These are phyloP conservation scores for Trichopoda pennipes DNA, from an alignment of 2,888 invertebrate genomes.

Conservation along the genomic window DNA sequence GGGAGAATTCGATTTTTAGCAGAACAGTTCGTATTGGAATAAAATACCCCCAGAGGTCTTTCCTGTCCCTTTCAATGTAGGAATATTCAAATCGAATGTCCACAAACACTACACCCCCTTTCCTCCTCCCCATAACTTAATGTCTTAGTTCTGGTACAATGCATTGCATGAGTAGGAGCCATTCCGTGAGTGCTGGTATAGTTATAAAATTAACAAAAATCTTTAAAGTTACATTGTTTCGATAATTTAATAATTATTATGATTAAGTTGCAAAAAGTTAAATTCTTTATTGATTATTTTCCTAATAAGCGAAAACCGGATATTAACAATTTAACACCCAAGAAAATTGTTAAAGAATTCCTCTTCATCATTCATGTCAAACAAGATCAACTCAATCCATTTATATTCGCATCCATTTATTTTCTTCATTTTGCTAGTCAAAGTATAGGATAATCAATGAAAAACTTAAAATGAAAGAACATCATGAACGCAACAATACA, in stretches of 20 bases:
- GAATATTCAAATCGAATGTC: too few species aligned
- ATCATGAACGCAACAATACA: not conserved
- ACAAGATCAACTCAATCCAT: constrained; percentile 27
- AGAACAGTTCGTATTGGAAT: too few species aligned
- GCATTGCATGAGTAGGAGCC: too few species aligned
- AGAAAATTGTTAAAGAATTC: constrained; percentile 20
- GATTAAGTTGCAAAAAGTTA: not conserved
- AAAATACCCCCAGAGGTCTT: too few species aligned
- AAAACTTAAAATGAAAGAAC: constrained; percentile 26
- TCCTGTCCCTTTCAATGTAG: too few species aligned
- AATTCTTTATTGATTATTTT: not conserved
- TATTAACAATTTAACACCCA: constrained; percentile 65
- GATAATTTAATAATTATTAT: not conserved
- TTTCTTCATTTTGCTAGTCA: not conserved
- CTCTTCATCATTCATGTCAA: constrained; percentile 18
- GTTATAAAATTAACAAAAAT: too few species aligned
- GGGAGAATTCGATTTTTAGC: too few species aligned
- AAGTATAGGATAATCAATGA: constrained; percentile 18
- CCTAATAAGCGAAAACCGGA: constrained; percentile 44
- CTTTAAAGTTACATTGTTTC: too few species aligned
- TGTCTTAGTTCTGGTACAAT: too few species aligned
- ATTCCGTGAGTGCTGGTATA: too few species aligned
- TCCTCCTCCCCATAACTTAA: too few species aligned
- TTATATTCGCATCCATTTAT: constrained; percentile 26
- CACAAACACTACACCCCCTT: too few species aligned